A percentile compares a stretch with the other conserved stretches of the same genome.
These are phyloP conservation scores for Tetropium fuscum DNA, from an alignment of 2,888 invertebrate species.

Conservation along the genomic window DNA sequence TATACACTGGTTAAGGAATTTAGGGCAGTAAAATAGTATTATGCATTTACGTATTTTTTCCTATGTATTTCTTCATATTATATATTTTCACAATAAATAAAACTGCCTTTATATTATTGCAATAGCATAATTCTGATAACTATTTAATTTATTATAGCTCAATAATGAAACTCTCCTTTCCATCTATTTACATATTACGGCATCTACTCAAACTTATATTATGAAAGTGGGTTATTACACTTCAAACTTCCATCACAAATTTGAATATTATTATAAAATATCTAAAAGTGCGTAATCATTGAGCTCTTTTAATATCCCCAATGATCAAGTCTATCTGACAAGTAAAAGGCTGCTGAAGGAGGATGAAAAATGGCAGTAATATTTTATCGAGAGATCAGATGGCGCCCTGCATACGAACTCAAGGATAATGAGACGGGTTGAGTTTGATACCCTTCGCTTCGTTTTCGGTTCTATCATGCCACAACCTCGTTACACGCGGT, in stretches of 20 bases:
- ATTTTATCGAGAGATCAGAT: conserved; percentile 68
- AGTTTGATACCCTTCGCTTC: conserved; percentile 62
- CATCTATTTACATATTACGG: too few relatives aligned
- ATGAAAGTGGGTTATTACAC: conserved; percentile 34
- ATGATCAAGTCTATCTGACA: conserved; percentile 66
- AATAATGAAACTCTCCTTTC: too few relatives aligned
- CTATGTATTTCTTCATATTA: too few relatives aligned
- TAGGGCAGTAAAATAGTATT: too few relatives aligned
- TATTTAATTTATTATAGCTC: too few relatives aligned
- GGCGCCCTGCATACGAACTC: conserved; percentile 67
- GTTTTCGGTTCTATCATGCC: conserved; percentile 51
- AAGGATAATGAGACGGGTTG: conserved; percentile 66
- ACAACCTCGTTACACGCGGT: conserved; percentile 54
- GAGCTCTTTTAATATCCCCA: conserved; percentile 61
- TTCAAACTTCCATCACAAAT: conserved; percentile 39
- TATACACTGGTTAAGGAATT: too few relatives aligned
- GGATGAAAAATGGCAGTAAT: conserved; percentile 67
- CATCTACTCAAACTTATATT: too few relatives aligned
- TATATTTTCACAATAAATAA: too few relatives aligned
- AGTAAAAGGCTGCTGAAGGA: conserved; percentile 65
- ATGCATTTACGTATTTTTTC: too few relatives aligned
- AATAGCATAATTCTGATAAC: too few relatives aligned
- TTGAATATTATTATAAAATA: conserved; percentile 45
- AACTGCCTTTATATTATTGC: too few relatives aligned
- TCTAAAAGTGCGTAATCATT: conserved; percentile 59